Conservation (phyloP, 2,888 invertebrate genomes). For the Volucella inanis region DNA sequence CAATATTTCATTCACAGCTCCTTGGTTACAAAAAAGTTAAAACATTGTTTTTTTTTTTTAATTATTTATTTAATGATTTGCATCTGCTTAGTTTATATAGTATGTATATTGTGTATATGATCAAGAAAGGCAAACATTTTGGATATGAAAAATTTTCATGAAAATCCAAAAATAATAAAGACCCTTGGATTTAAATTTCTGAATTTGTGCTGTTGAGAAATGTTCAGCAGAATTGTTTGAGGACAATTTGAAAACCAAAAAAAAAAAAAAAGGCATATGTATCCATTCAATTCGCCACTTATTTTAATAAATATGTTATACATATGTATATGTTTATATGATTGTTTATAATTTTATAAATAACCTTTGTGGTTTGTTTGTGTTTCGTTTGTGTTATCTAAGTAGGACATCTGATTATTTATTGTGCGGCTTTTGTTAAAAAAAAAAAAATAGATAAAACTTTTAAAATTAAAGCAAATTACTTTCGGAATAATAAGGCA, state of each 20-base stretch:
- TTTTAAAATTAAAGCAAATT: background rate
- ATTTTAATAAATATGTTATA: background rate
- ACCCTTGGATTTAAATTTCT: background rate
- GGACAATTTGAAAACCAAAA: background rate
- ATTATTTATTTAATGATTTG: conserved; percentile 62
- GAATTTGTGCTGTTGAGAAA: conserved; percentile 26
- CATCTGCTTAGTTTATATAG: conserved; percentile 64
- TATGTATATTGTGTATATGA: conserved; percentile 28
- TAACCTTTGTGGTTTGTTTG: conserved; percentile 60
- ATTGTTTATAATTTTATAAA: background rate
- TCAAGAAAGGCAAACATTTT: conserved; percentile 38
- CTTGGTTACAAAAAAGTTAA: conserved; percentile 80
- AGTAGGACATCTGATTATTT: conserved; percentile 36
- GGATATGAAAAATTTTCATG: conserved; percentile 35
- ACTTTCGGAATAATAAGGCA: conserved; percentile 11
- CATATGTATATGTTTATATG: too few species aligned
- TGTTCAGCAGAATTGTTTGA: conserved; percentile 9
- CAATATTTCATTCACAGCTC: conserved; percentile 83
- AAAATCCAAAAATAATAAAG: background rate
- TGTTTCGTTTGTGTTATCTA: conserved; percentile 48
- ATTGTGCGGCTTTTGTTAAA: conserved; percentile 34
- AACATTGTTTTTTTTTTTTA: conserved; percentile 49
- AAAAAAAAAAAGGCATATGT: conserved; percentile 37
- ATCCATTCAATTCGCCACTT: conserved; percentile 29
- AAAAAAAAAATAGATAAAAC: background rate